A percentile compares a stretch with the other conserved stretches of the same genome.
Conservation (phyloP, 2,797 vertebrate genomes). For the Coregonus suidteri region DNA sequence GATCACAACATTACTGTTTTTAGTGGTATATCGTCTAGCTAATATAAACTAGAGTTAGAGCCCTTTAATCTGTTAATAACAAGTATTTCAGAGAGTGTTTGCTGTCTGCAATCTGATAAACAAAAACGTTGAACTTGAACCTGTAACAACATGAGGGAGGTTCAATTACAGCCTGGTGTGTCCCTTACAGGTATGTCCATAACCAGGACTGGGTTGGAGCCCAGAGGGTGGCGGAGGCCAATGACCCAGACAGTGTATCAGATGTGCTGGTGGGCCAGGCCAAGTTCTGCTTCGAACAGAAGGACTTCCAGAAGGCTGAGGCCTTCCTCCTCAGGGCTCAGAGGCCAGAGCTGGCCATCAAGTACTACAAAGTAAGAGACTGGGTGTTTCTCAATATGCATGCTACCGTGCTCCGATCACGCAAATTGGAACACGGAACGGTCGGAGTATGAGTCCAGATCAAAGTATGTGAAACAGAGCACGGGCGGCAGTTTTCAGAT, state of each 20-base stretch:
- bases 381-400: too few species aligned
- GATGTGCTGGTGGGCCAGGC: slow-evolving; percentile 92
- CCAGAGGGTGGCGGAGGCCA: slow-evolving; percentile 88
- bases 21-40: not conserved
- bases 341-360: slow-evolving; percentile 88
- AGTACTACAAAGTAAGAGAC: slow-evolving; percentile 65
- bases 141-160: not conserved
- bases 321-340: slow-evolving; percentile 90
- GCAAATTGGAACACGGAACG: too few species aligned
- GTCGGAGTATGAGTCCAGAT: too few species aligned
- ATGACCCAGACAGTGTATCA: slow-evolving; percentile 86
- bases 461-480: too few species aligned
- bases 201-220: slow-evolving; percentile 91
- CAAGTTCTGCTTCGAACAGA: slow-evolving; percentile 87
- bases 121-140: too few species aligned
- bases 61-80: too few species aligned
- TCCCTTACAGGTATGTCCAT: slow-evolving; percentile 85
- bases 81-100: too few species aligned
- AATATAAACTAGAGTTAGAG: too few species aligned
- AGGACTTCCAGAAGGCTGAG: slow-evolving; percentile 93
- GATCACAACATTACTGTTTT: not conserved
- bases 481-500: too few species aligned
- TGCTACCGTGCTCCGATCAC: too few species aligned
- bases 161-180: not conserved
- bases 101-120: too few species aligned